Evolutionary conservation across 2,797 vertebrate genomes (phyloP), one percentile per base, ranked within the genome.

Genomic region (Halcyon badia): DNA sequence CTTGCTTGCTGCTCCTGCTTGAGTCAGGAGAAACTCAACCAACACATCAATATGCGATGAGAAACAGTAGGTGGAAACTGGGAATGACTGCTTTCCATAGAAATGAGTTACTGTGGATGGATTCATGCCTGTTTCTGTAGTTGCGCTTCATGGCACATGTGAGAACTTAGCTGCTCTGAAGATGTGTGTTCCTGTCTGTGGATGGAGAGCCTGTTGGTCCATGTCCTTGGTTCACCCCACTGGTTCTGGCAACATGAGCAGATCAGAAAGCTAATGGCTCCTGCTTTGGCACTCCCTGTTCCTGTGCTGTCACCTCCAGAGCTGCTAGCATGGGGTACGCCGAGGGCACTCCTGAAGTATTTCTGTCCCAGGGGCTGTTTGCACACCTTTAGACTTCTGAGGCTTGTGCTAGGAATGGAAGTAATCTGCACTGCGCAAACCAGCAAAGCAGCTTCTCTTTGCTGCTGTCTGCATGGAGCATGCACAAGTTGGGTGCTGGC

Each of bases 111-210:
- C 42, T 51, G 11, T 69, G 72, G 37, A 12, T 83, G 15, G 17
- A 8, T 58, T 89, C 30, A 18, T 42, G 24, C 13, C 13, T 72
- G 7, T 65, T 87, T 84, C 73, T 62, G 17, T 26, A n/a, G 79
- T 17, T 71, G n/a, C 13, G 76, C 37, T 37, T 73, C 60, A 39
- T 0, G 5, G 46, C 11, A 49, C 6, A 4, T n/a, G 39, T 0
- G 2, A 79, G 62, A 89, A 77, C 9, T 42, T n/a, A 37, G 46
- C 20, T 0, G 2, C 22, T 87, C 64, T 0, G 5, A 79, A 69
- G 51, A 37, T 0, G 0, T 6, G n/a, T 42, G 21, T n/a, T 85
- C 11, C 35, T 62, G 8, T 49, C 66, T 69, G 24, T 57, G 30
- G 28, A 28, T 31, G 51, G 57, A 76, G 37, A 76, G 5, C 21